phyloP scores from a whole-genome alignment of 92 coral and sea anemone genomes.

The Epizoanthus fatuus region DNA sequence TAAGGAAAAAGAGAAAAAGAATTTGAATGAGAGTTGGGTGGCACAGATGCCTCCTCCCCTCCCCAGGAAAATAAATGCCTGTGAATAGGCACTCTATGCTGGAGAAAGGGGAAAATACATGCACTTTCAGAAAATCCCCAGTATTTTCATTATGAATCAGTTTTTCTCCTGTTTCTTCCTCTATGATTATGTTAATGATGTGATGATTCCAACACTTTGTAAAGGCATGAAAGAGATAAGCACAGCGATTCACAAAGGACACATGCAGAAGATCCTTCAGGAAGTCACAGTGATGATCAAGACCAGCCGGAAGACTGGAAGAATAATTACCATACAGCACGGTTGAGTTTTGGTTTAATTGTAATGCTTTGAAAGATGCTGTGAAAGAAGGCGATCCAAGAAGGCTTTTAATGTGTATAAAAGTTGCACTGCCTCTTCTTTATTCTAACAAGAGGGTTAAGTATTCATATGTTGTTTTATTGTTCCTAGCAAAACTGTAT shows the following conservation, averaged over 20 bases:
- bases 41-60: too few species aligned
- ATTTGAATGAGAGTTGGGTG: too few species aligned
- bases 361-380: conserved; percentile 42
- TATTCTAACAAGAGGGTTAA: conserved; percentile 22
- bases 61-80: too few species aligned
- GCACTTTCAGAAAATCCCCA: background rate
- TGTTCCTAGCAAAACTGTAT: conserved; percentile 36
- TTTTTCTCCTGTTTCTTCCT: background rate
- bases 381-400: conserved; percentile 38
- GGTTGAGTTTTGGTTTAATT: conserved; percentile 30
- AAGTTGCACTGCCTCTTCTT: conserved; percentile 26
- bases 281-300: background rate
- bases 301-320: conserved; percentile 1
- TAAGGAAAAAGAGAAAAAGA: too few species aligned
- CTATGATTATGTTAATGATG: too few species aligned
- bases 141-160: background rate
- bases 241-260: background rate
- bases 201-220: too few species aligned
- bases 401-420: conserved; percentile 22
- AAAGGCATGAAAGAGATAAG: background rate
- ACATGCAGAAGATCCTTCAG: background rate
- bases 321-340: conserved; percentile 41
- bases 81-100: too few species aligned
- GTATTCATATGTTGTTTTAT: conserved; percentile 43
- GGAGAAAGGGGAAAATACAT: too few species aligned